Conservation (phyloP, 1,140 invertebrate species). For the Delia radicum region DNA sequence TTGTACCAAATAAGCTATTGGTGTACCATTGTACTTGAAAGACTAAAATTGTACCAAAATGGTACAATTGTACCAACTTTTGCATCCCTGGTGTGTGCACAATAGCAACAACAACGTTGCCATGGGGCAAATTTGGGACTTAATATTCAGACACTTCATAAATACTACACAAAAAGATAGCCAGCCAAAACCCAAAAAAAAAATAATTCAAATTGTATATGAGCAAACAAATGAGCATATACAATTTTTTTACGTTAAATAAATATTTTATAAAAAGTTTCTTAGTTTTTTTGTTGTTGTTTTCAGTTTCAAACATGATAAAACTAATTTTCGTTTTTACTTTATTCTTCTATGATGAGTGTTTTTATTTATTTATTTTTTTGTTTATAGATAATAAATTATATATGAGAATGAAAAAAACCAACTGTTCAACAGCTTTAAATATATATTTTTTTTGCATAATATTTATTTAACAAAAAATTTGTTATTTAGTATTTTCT, state of each 20-base stretch:
- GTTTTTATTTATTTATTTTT: neutral
- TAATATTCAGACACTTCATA: neutral
- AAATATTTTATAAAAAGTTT: neutral
- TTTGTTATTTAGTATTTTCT: neutral
- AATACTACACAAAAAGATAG: neutral
- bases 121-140: constrained; percentile 18
- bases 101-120: neutral
- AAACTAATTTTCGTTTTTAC: neutral
- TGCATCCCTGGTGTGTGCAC: no score
- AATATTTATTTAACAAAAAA: neutral
- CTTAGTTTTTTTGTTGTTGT: neutral
- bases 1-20: no score
- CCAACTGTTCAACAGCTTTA: neutral
- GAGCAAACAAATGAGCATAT: neutral
- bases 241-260: neutral
- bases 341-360: neutral
- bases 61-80: no score
- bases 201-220: neutral
- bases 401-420: neutral
- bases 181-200: neutral
- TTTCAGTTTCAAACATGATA: neutral
- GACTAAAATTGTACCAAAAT: neutral
- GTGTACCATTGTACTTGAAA: no score
- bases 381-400: neutral
- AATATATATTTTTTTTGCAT: no score